Base-by-base conservation (phyloP, 2,113 vertebrate genomes). In the Brachypteracias leptosomus region DNA sequence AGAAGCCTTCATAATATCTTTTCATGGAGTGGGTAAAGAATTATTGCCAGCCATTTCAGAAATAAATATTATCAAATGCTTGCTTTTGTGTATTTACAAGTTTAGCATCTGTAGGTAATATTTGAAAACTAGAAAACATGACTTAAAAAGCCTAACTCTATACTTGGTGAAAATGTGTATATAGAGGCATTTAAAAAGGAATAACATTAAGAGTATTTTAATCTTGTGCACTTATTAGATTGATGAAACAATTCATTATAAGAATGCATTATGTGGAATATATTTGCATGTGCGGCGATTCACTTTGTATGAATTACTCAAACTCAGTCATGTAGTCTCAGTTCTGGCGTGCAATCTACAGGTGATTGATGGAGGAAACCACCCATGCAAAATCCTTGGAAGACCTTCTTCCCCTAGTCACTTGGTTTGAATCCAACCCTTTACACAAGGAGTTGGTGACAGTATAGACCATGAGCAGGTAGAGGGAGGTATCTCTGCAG, bases 341-440 rank as follows among this genome's bases (percentile, higher is more conserved):
- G 42, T 40, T 25, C 8, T 3, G 12, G 20, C 36, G 31, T 58
- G 25, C 26, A 31, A 46, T 33, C 40, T 73, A n/a, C 47, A 52
- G 54, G 59, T 25, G 33, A 31, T 58, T 21, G 9, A 52, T 1
- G 1, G 36, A 46, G 47, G 17, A 77, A 67, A 19, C 28, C 44
- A 3, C 24, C 33, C 4, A 8, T 0, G 3, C 2, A 6, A 46
- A 80, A 42, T 31, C 19, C 19, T 4, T 52, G n/a, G 33, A 52
- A 67, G 74, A 26, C 25, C 7, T 13, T 6, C 55, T 68, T 61
- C 9, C n/a, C 7, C 1, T 29, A 5, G 13, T 61, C 28, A 11
- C 24, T 75, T 72, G 20, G 7, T 46, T 61, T 76, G 75, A 89
- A 31, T 76, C 31, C 22, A 59, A 0, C 22, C 24, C 11, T 75